Conservation (phyloP, 2,888 invertebrate genomes). For the Lottia scabra region DNA sequence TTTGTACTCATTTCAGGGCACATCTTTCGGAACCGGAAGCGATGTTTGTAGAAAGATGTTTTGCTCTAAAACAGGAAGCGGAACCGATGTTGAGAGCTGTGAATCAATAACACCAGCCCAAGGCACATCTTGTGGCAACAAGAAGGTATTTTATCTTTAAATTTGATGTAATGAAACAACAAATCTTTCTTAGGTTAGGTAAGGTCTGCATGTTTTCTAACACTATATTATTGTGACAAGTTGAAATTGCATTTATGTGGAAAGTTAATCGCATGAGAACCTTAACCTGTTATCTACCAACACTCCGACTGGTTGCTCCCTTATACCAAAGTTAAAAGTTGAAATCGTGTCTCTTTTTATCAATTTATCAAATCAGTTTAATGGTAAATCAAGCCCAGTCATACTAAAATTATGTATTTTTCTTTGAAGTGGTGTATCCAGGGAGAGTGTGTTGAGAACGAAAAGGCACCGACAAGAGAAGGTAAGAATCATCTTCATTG, state of each 20-base stretch:
- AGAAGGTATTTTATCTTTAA: slow-evolving; percentile 35
- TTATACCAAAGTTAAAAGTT: too few species aligned
- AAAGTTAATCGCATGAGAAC: too few species aligned
- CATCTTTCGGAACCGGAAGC: slow-evolving; percentile 40
- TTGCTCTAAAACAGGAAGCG: slow-evolving; percentile 36
- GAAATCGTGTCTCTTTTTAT: too few species aligned
- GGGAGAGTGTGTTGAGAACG: slow-evolving; percentile 24
- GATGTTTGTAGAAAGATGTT: slow-evolving; percentile 53
- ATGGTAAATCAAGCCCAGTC: too few species aligned
- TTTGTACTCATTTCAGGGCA: slow-evolving; percentile 35
- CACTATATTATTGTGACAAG: too few species aligned
- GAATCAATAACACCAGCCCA: slow-evolving; percentile 47
- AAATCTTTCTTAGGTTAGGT: too few species aligned
- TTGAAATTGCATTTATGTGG: too few species aligned
- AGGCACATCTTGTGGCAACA: slow-evolving; percentile 54
- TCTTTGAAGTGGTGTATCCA: slow-evolving; percentile 27
- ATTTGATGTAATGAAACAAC: too few species aligned
- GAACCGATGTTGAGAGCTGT: slow-evolving; percentile 31
- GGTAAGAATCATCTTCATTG: slow-evolving; percentile 19
- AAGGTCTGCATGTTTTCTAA: too few species aligned
- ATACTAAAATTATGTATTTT: background rate
- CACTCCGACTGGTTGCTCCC: too few species aligned
- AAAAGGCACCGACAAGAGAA: slow-evolving; percentile 19
- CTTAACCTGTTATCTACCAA: too few species aligned
- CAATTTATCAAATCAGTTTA: too few species aligned